phyloP scores from a whole-genome alignment of 2,797 vertebrate species.

The Galaxias olidus region DNA sequence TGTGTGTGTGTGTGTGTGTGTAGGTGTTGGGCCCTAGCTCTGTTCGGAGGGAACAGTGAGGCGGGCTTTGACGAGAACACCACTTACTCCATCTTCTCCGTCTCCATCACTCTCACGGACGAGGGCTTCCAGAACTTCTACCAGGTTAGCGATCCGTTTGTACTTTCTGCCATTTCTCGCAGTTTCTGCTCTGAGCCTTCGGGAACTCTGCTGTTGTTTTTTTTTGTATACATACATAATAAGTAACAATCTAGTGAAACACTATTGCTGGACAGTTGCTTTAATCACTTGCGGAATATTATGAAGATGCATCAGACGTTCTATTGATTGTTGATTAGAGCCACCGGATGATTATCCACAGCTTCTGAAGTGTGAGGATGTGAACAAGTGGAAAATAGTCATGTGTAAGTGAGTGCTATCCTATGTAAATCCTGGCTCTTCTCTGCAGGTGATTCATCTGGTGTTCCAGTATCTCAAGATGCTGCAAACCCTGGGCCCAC shows the following conservation, averaged over 20 bases:
- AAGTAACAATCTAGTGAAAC: too few relatives aligned
- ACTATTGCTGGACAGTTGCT: too few relatives aligned
- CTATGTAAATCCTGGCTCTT: too few relatives aligned
- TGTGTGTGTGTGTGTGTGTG: slow-evolving; percentile 32
- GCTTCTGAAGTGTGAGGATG: too few relatives aligned
- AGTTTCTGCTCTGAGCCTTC: too few relatives aligned
- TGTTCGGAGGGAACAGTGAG: slow-evolving; percentile 95
- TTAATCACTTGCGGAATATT: too few relatives aligned
- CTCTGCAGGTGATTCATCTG: slow-evolving; percentile 85
- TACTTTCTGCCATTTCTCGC: background rate
- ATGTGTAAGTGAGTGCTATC: background rate
- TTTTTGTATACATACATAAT: background rate
- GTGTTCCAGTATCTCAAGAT: slow-evolving; percentile 97
- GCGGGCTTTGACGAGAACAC: slow-evolving; percentile 95
- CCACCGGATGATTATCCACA: too few relatives aligned
- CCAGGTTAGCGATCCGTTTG: slow-evolving; percentile 71
- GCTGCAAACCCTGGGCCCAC: slow-evolving; percentile 89
- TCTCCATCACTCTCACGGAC: slow-evolving; percentile 93
- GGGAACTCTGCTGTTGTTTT: background rate
- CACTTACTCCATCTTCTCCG: slow-evolving; percentile 95
- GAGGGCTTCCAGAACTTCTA: slow-evolving; percentile 93
- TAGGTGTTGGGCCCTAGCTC: slow-evolving; percentile 93
- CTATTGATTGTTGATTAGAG: too few relatives aligned
- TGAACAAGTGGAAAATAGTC: too few relatives aligned
- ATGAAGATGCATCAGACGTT: too few relatives aligned